Conservation (phyloP, 2,888 invertebrate species). For the Drosophila niveifrons region DNA sequence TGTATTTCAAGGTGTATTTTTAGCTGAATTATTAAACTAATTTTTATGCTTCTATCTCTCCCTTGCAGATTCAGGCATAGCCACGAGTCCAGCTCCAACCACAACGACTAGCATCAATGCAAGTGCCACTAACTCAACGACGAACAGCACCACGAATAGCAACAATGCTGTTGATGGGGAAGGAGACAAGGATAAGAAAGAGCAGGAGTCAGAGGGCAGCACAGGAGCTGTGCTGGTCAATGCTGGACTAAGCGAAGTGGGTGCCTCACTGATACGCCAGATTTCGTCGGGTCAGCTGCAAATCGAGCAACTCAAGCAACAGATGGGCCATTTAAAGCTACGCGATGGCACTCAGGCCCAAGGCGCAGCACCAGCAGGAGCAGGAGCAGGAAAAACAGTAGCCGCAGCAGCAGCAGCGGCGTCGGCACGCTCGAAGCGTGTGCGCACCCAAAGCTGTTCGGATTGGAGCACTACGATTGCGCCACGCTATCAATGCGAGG, state of each 20-base stretch:
- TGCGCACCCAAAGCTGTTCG: constrained; percentile 84
- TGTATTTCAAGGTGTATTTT: no score
- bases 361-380: not conserved
- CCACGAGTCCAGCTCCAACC: constrained; percentile 84
- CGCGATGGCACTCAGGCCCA: constrained; percentile 21
- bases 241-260: constrained; percentile 83
- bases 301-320: constrained; percentile 14
- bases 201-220: not conserved
- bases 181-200: not conserved
- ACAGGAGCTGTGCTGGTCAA: constrained; percentile 75
- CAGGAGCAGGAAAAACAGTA: constrained; percentile 6
- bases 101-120: constrained; percentile 28
- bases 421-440: constrained; percentile 69
- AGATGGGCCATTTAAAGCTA: constrained; percentile 15
- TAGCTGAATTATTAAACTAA: no score
- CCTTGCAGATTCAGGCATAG: constrained; percentile 84
- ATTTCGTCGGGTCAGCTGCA: constrained; percentile 50
- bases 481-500: constrained; percentile 90
- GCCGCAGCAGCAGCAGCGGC: constrained; percentile 18
- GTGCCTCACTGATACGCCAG: constrained; percentile 82
- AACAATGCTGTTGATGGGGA: constrained; percentile 10
- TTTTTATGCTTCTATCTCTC: no score
- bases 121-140: constrained; percentile 17
- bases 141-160: constrained; percentile 26
- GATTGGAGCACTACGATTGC: constrained; percentile 87